Evolutionary conservation across 2,113 vertebrate genomes (phyloP).

Genomic region (Onychorhynchus coronatus): DNA sequence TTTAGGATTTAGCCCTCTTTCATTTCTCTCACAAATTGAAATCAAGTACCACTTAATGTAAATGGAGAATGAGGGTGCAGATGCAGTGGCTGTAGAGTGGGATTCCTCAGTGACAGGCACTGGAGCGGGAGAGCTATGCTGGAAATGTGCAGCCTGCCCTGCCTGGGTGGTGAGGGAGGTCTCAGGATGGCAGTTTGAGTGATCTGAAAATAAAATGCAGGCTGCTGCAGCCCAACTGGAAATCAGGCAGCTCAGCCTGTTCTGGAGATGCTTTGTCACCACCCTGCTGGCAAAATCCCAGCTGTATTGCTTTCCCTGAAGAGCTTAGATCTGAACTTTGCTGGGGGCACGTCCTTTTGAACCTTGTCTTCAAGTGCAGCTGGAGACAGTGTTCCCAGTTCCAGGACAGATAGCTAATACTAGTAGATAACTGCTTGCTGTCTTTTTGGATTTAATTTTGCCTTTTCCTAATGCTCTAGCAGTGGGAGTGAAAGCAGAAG

Average conservation of each 20-base stretch:
- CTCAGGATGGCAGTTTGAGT: background rate
- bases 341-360: background rate
- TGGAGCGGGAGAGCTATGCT: background rate
- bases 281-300: background rate
- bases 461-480: background rate
- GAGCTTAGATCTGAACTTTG: background rate
- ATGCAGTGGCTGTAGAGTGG: background rate
- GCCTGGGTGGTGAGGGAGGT: background rate
- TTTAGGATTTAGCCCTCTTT: background rate
- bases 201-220: background rate
- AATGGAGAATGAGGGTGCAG: background rate
- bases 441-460: background rate
- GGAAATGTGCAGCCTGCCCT: background rate
- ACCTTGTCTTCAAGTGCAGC: background rate
- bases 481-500: background rate
- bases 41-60: background rate
- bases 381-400: background rate
- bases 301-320: background rate
- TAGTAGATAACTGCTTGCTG: background rate
- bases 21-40: background rate
- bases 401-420: background rate
- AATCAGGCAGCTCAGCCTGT: background rate
- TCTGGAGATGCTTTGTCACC: background rate
- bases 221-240: background rate
- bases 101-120: background rate